phyloP scores from a whole-genome alignment of 1,140 invertebrate species.

The Leptinotarsa texana region DNA sequence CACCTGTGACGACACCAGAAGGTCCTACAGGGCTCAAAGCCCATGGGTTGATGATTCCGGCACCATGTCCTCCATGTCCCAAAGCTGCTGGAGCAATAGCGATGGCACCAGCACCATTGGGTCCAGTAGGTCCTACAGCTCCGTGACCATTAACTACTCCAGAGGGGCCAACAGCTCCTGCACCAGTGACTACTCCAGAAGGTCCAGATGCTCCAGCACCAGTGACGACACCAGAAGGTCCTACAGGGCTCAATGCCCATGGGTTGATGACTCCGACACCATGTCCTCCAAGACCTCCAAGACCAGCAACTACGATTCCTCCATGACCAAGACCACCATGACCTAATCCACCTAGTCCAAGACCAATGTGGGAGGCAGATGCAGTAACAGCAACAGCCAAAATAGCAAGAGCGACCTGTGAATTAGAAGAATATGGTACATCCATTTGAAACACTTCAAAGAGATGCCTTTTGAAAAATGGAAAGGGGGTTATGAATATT shows the following conservation, averaged over 20 bases:
- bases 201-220: slow-evolving; percentile 23
- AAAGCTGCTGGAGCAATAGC: background rate
- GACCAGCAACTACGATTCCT: background rate
- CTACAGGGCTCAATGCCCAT: slow-evolving; percentile 4
- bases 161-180: slow-evolving; percentile 19
- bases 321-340: background rate
- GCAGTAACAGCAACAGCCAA: slow-evolving; percentile 1
- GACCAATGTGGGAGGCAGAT: slow-evolving; percentile 1
- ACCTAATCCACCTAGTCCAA: background rate
- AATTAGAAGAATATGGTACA: background rate
- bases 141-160: slow-evolving; percentile 22
- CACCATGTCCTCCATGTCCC: slow-evolving; percentile 11
- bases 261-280: slow-evolving; percentile 13
- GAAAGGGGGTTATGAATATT: no score
- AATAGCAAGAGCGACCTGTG: background rate
- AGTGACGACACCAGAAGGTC: slow-evolving; percentile 22
- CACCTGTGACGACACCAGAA: slow-evolving; percentile 16
- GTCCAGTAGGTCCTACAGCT: slow-evolving; percentile 19
- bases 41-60: background rate
- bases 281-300: background rate
- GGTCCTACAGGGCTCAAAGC: slow-evolving; percentile 17
- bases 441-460: no score
- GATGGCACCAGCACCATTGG: background rate
- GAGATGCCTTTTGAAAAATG: no score
- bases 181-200: slow-evolving; percentile 13